phyloP scores from a whole-genome alignment of 2,113 vertebrate genomes.

The Cranoglanis bouderius region DNA sequence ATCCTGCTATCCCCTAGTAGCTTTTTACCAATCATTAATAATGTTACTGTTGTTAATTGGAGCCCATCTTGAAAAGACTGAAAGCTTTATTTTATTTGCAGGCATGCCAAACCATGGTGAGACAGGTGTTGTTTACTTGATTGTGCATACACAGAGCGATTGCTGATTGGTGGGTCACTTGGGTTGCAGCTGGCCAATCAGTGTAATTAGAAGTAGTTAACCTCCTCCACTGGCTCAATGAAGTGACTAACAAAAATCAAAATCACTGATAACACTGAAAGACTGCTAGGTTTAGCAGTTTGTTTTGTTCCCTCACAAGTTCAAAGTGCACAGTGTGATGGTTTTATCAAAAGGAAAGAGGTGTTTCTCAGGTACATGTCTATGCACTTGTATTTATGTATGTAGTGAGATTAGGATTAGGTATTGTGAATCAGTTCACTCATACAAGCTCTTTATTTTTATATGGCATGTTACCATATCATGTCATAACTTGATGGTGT shows the following conservation, averaged over 20 bases:
- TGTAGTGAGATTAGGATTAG: neutral
- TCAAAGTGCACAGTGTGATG: constrained; percentile 63
- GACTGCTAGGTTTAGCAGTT: constrained; percentile 54
- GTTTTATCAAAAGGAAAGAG: constrained; percentile 72
- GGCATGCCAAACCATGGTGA: neutral
- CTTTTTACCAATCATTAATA: neutral
- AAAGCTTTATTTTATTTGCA: neutral
- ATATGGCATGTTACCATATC: neutral
- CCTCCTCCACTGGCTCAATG: constrained; percentile 40
- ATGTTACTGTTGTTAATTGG: neutral
- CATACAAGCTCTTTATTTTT: neutral
- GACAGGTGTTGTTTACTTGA: constrained; percentile 31
- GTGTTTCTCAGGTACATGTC: constrained; percentile 69
- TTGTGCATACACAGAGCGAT: constrained; percentile 31
- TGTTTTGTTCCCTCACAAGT: constrained; percentile 49
- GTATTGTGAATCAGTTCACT: neutral
- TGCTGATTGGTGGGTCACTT: constrained; percentile 65
- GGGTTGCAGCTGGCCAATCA: constrained; percentile 66
- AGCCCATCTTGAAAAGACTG: neutral
- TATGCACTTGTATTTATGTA: neutral
- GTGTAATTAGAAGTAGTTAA: constrained; percentile 65
- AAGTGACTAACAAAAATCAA: constrained; percentile 43
- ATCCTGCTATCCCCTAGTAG: neutral
- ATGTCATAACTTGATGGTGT: no score
- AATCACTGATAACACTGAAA: constrained; percentile 47